Conservation (phyloP, 2,797 vertebrate species). For the Hoplostethus mediterraneus region DNA sequence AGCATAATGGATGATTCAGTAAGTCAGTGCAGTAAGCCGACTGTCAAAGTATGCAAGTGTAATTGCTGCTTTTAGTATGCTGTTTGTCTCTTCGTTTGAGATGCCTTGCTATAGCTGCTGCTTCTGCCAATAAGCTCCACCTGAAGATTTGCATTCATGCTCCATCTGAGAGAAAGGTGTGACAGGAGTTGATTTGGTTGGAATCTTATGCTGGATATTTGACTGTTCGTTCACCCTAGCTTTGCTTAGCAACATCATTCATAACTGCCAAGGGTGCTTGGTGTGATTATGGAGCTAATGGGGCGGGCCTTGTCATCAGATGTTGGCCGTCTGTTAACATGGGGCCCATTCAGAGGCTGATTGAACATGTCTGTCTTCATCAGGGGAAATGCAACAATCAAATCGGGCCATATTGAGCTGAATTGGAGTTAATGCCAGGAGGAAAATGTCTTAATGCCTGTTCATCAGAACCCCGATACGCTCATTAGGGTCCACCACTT, state of each 20-base stretch:
- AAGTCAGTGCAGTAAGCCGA: slow-evolving; percentile 21
- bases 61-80: slow-evolving; percentile 54
- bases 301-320: slow-evolving; percentile 77
- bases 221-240: slow-evolving; percentile 36
- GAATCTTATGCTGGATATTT: slow-evolving; percentile 18
- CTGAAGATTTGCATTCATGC: slow-evolving; percentile 53
- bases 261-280: slow-evolving; percentile 63
- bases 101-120: slow-evolving; percentile 11
- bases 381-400: slow-evolving; percentile 67
- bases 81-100: slow-evolving; percentile 42
- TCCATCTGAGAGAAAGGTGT: slow-evolving; percentile 9
- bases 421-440: slow-evolving; percentile 57
- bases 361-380: slow-evolving; percentile 80
- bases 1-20: slow-evolving; percentile 36
- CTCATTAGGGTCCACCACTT: slow-evolving; percentile 54
- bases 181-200: slow-evolving; percentile 47
- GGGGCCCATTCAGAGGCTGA: slow-evolving; percentile 70
- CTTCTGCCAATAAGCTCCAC: slow-evolving; percentile 2
- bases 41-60: slow-evolving; percentile 53
- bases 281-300: slow-evolving; percentile 80
- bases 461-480: slow-evolving; percentile 46
- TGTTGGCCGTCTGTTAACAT: slow-evolving; percentile 78
- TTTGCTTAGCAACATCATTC: slow-evolving; percentile 56
- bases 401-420: slow-evolving; percentile 63
- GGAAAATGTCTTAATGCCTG: slow-evolving; percentile 57